These are phyloP conservation scores for Teleogryllus oceanicus DNA, from an alignment of 2,888 invertebrate genomes.

Conservation along the genomic window DNA sequence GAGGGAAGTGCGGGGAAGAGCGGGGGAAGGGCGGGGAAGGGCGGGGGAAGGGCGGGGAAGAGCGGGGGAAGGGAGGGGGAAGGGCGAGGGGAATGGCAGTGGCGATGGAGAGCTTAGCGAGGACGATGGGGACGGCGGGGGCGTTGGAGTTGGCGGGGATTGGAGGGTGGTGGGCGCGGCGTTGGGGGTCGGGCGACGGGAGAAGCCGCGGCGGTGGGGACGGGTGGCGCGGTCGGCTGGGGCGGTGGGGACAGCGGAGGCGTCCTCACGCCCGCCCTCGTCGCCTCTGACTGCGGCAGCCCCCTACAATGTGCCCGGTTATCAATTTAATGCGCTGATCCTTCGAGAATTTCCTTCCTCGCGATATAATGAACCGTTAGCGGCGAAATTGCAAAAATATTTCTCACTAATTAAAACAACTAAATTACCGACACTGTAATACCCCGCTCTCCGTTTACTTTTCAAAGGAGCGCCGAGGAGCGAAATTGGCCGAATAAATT, in stretches of 20 bases:
- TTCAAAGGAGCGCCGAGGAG: neutral
- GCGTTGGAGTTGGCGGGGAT: too few relatives aligned
- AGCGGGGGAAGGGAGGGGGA: too few relatives aligned
- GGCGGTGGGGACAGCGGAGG: neutral
- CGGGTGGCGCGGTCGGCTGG: neutral
- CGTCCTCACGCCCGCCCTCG: neutral
- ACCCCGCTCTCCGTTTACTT: neutral
- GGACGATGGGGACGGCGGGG: too few relatives aligned
- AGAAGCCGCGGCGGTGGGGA: neutral
- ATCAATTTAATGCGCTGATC: conserved; percentile 18
- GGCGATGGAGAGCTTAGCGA: too few relatives aligned
- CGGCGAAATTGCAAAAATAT: conserved; percentile 11
- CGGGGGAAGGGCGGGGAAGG: neutral
- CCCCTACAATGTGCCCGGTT: conserved; percentile 5
- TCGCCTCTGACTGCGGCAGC: neutral
- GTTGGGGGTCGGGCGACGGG: too few relatives aligned
- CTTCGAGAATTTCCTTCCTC: conserved; percentile 18
- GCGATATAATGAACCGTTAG: conserved; percentile 18
- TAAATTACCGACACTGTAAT: conserved; percentile 18
- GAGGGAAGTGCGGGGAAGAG: neutral
- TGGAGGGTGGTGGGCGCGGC: too few relatives aligned
- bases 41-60: neutral
- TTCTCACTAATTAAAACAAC: conserved; percentile 18
- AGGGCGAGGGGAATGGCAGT: too few relatives aligned
- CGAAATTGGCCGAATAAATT: conserved; percentile 1